Evolutionary conservation across 1,140 invertebrate species (phyloP).

Genomic region (Pseudomyrmex sp.): DNA sequence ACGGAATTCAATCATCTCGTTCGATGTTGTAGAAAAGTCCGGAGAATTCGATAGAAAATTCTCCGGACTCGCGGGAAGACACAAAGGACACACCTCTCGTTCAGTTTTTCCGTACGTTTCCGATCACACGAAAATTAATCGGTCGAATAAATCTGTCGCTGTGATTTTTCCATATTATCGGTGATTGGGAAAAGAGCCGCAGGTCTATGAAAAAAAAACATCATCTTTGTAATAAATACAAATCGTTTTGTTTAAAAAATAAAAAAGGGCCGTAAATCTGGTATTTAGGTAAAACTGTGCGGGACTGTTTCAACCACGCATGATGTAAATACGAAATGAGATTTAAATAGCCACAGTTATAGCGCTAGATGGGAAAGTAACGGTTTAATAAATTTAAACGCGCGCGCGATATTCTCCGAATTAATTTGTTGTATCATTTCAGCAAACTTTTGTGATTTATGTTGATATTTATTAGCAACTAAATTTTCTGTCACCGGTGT

Average conservation of each 20-base stretch:
- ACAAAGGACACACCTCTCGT: conserved; percentile 38
- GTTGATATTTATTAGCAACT: not conserved
- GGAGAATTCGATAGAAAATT: not conserved
- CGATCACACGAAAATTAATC: conserved; percentile 45
- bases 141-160: not conserved
- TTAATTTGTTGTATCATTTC: not conserved
- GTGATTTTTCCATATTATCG: too few species aligned
- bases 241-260: conserved; percentile 7
- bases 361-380: not conserved
- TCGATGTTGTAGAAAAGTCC: conserved; percentile 38
- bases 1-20: conserved; percentile 24
- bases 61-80: not conserved
- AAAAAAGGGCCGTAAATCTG: not conserved
- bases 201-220: conserved; percentile 18
- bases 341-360: conserved; percentile 10
- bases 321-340: conserved; percentile 12
- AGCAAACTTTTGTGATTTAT: not conserved
- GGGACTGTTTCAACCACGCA: not conserved
- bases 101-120: conserved; percentile 9
- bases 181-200: not conserved
- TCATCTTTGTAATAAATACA: not conserved
- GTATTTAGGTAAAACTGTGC: too few species aligned
- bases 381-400: conserved; percentile 30
- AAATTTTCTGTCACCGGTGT: not conserved
- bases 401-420: not conserved